A percentile compares a stretch with the other conserved stretches of the same genome.
These are phyloP conservation scores for Calycopis cecrops DNA, from an alignment of 1,140 invertebrate species.

Conservation along the genomic window DNA sequence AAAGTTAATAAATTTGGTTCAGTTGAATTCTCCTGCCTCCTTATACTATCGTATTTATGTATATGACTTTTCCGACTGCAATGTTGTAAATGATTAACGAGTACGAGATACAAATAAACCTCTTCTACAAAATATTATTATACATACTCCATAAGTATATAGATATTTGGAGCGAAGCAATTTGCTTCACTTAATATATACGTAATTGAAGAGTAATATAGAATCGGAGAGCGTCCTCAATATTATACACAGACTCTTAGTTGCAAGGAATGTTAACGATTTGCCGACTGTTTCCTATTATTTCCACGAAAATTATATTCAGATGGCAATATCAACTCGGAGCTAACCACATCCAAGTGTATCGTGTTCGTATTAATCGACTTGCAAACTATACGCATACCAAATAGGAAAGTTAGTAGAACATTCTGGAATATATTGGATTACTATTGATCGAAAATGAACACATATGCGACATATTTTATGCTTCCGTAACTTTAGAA, in stretches of 20 bases:
- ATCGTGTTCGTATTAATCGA: background rate
- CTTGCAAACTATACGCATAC: background rate
- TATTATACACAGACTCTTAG: background rate
- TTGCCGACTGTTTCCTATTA: constrained; percentile 1
- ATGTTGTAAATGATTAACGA: no score
- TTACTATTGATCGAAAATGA: background rate
- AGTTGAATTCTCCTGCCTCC: constrained; percentile 11
- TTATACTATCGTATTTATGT: no score
- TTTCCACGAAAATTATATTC: background rate
- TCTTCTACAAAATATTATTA: no score
- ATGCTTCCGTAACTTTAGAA: no score
- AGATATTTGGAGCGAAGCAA: background rate
- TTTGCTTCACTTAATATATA: background rate
- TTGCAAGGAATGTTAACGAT: background rate
- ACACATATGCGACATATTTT: background rate
- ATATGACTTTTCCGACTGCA: no score
- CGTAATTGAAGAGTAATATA: background rate
- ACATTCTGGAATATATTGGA: background rate
- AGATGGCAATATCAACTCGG: constrained; percentile 1
- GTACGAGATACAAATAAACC: no score
- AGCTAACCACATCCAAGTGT: background rate
- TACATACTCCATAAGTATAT: no score
- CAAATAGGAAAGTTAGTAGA: background rate
- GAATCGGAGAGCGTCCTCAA: background rate
- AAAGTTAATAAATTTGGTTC: constrained; percentile 18